Evolutionary conservation across 92 coral and sea anemone species (phyloP).

Genomic region (Parazoanthus atlanticus): DNA sequence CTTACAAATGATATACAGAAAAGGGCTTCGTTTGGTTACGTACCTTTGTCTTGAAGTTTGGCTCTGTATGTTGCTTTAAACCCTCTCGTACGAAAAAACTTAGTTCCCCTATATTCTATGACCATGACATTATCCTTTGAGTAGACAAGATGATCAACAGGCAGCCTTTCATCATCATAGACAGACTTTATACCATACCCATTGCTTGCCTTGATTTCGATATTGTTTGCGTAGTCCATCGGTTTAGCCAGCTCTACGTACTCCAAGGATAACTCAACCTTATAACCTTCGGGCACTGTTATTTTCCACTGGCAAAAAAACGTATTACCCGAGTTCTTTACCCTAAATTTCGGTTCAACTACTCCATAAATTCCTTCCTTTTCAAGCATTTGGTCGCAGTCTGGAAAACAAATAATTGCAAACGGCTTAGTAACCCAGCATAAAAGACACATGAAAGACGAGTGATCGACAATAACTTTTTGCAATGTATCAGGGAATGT

Average conservation of each 20-base stretch:
- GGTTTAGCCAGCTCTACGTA: neutral
- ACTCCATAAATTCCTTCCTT: neutral
- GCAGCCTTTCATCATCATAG: neutral
- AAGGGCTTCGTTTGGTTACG: neutral
- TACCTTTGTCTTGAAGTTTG: neutral
- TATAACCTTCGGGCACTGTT: conserved; percentile 6
- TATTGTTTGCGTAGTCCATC: neutral
- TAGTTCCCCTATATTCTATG: neutral
- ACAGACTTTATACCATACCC: neutral
- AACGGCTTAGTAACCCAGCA: neutral
- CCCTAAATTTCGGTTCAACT: neutral
- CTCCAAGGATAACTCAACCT: neutral
- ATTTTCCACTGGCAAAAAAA: neutral
- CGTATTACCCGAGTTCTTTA: neutral
- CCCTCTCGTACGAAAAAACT: neutral
- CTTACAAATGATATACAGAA: too few species aligned
- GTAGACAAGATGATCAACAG: neutral
- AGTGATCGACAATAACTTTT: too few species aligned
- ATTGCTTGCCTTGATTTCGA: neutral
- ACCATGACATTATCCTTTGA: neutral
- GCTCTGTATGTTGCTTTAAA: conserved; percentile 1
- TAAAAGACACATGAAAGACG: too few species aligned
- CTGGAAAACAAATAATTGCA: neutral
- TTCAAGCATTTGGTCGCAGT: neutral
- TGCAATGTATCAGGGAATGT: too few species aligned